Evolutionary conservation across 1,140 invertebrate species (phyloP), one percentile per base, ranked within the genome.

Genomic region (Achatina immaculata): DNA sequence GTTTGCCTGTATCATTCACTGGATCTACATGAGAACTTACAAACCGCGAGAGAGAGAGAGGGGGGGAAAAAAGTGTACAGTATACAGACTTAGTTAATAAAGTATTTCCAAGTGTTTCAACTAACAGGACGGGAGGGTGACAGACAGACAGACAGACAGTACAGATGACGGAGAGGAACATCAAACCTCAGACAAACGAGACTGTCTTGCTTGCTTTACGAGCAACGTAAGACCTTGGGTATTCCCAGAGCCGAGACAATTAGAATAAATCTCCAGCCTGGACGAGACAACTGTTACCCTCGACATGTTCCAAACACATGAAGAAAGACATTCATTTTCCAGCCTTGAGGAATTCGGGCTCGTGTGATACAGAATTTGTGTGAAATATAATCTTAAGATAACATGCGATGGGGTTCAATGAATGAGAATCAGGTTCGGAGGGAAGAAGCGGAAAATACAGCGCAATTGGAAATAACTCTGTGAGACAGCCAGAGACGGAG

Each of bases 281-380:
- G n/a, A 55, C 7, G 4, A n/a, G 51, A 55, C 51, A 55, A n/a
- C 51, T 11, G 24, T 55, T 21, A 55, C n/a, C 51, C 51, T n/a
- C 24, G 14, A n/a, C 51, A 55, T 55, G 51, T n/a, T 55, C 51
- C 14, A 55, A 6, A 55, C 6, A n/a, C 51, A 11, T 11, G 11
- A 55, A n/a, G n/a, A n/a, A n/a, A n/a, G n/a, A n/a, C n/a, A n/a
- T 55, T 55, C 51, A n/a, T 55, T 14, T 55, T 55, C 51, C 51
- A 21, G 7, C 14, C 51, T 55, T 55, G 7, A 55, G 51, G 21
- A 55, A 55, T 55, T n/a, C 14, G 51, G 14, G 51, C 51, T 55
- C n/a, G n/a, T 55, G 51, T 55, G 51, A 55, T 55, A 21, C n/a
- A 24, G 24, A 55, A 6, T 55, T 14, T n/a, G 24, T n/a, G 51